Percentiles rank a stretch among this genome's conserved stretches.
These are phyloP conservation scores for Subacronicta megacephala DNA, from an alignment of 2,888 invertebrate species.

Conservation along the genomic window DNA sequence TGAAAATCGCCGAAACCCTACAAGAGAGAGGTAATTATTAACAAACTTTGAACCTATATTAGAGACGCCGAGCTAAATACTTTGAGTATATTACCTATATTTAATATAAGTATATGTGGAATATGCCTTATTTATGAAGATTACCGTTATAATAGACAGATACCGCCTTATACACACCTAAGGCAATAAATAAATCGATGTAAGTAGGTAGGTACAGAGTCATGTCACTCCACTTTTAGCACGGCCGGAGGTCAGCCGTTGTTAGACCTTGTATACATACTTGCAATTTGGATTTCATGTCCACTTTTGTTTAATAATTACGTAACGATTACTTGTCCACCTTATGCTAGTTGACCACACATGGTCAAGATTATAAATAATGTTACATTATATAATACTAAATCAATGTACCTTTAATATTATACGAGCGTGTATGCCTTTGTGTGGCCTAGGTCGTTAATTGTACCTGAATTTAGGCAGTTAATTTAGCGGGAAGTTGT, in stretches of 20 bases:
- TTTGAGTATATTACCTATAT: too few relatives aligned
- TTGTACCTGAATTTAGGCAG: conserved; percentile 1
- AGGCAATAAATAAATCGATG: conserved; percentile 55
- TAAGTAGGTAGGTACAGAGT: conserved; percentile 54
- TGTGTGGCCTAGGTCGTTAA: not conserved
- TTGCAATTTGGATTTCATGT: conserved; percentile 71
- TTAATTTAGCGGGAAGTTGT: conserved; percentile 3
- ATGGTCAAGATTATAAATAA: conserved; percentile 57
- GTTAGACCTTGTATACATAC: conserved; percentile 63
- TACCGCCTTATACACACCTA: conserved; percentile 32
- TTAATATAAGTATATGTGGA: too few relatives aligned
- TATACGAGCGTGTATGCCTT: conserved; percentile 9
- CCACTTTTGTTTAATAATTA: conserved; percentile 70
- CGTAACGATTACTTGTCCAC: conserved; percentile 70
- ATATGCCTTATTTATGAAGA: too few relatives aligned
- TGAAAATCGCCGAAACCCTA: too few relatives aligned
- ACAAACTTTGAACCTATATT: too few relatives aligned
- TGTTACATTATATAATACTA: conserved; percentile 44
- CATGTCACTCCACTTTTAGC: conserved; percentile 64
- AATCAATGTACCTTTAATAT: conserved; percentile 44
- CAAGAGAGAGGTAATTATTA: too few relatives aligned
- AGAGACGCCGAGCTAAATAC: too few relatives aligned
- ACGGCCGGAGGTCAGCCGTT: conserved; percentile 61
- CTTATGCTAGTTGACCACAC: conserved; percentile 68
- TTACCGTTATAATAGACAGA: too few relatives aligned